phyloP scores from a whole-genome alignment of 92 coral and sea anemone genomes.

The Phenganax marumi region DNA sequence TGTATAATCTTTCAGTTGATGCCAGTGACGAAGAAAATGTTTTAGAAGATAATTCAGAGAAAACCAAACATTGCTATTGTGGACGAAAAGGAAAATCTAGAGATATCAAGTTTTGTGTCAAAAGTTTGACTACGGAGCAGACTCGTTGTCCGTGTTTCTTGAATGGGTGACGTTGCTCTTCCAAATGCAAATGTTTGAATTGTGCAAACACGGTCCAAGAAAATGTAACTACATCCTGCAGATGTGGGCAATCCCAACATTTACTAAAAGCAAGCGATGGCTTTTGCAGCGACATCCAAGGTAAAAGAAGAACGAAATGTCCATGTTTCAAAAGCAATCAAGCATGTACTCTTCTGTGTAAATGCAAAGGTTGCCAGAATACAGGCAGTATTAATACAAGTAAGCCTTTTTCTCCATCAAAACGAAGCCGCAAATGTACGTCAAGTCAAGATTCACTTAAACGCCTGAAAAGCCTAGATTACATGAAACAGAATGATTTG shows the following conservation, averaged over 20 bases:
- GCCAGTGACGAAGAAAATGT: neutral
- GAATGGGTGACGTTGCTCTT: constrained; percentile 16
- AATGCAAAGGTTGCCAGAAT: constrained; percentile 37
- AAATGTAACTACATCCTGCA: constrained; percentile 17
- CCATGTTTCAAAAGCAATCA: constrained; percentile 24
- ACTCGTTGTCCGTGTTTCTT: constrained; percentile 45
- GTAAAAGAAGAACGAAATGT: constrained; percentile 49
- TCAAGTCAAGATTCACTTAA: neutral
- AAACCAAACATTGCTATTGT: neutral
- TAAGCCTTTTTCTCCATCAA: neutral
- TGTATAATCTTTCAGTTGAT: neutral
- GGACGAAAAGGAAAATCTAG: constrained; percentile 24
- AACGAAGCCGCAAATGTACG: neutral
- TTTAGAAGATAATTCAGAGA: neutral
- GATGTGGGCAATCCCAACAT: constrained; percentile 25
- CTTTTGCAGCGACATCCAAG: constrained; percentile 31
- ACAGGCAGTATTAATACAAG: constrained; percentile 3
- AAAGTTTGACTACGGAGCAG: neutral
- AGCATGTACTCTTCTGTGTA: constrained; percentile 27
- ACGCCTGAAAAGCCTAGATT: neutral
- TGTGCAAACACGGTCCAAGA: constrained; percentile 27
- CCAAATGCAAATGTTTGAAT: constrained; percentile 44
- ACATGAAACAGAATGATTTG: neutral
- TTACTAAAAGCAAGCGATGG: neutral
- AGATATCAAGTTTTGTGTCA: constrained; percentile 14